Evolutionary conservation across 2,797 vertebrate genomes (phyloP), one percentile per base, ranked within the genome.

Genomic region (Crenichthys baileyi): DNA sequence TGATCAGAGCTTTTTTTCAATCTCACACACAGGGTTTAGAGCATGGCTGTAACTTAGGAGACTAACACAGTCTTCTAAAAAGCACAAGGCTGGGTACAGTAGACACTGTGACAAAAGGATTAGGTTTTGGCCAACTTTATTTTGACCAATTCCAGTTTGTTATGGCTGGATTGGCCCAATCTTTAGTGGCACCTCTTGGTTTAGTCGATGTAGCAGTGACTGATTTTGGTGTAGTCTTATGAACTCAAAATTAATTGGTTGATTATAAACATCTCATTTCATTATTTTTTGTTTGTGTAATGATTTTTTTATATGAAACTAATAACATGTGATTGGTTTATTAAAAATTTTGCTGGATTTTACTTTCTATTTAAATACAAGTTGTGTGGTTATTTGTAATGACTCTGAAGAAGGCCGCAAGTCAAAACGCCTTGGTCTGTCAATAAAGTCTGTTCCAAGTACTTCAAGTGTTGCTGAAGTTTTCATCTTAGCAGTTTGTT

Each of bases 1-100:
- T 75, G 41, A 72, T 78, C 58, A n/a, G 41, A 36, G 20, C n/a
- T 16, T 48, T 65, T 73, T 77, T 70, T 58, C 36, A 67, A 36
- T 31, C 13, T 29, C 41, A 51, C 11, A 26, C 22, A 20, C n/a
- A 41, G 16, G 29, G 53, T 75, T 26, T 16, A 74, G 39, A 70
- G 41, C 31, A 29, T 58, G 67, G 46, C 53, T 73, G 65, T 53
- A 26, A 74, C 80, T 50, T 44, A 48, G 61, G 50, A 51, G 26
- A 67, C 58, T 55, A 61, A 63, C 44, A 7, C 50, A 53, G 67
- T 61, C 16, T n/a, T 48, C 24, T 16, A 13, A n/a, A 31, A 39
- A 72, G 74, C 48, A 7, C 9, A 22, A 50, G 55, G 39, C 48
- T 22, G 50, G 53, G 29, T 51, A 60, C 26, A 74, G 51, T 9